Evolutionary conservation across 2,888 invertebrate species (phyloP).

Genomic region (Ormyrus nitidulus): DNA sequence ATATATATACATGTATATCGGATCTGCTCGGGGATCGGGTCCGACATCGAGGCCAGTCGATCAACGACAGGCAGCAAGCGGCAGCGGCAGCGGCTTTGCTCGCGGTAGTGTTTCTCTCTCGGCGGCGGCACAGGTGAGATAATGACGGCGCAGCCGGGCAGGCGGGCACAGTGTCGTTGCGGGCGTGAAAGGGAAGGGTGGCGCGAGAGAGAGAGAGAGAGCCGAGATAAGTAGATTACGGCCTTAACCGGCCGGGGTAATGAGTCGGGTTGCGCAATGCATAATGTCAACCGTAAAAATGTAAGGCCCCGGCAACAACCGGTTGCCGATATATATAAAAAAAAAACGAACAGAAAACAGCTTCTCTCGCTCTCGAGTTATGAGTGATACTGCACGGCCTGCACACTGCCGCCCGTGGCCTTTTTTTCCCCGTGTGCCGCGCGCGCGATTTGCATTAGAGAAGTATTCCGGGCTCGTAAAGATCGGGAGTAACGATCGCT

Average conservation of each 20-base stretch:
- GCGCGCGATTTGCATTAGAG: conserved; percentile 23
- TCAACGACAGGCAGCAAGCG: conserved; percentile 24
- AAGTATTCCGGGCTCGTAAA: conserved; percentile 29
- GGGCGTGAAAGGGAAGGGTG: conserved; percentile 48
- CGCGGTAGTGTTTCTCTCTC: neutral
- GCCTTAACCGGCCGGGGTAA: conserved; percentile 28
- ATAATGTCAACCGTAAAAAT: conserved; percentile 36
- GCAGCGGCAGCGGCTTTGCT: neutral
- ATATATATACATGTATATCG: neutral
- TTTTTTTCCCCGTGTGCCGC: neutral
- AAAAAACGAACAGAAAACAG: no score
- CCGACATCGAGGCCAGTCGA: conserved; percentile 35
- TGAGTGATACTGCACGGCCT: conserved; percentile 6
- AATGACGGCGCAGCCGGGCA: conserved; percentile 20
- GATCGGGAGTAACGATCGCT: conserved; percentile 33
- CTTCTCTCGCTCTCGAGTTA: neutral
- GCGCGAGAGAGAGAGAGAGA: neutral
- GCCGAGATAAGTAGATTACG: conserved; percentile 42
- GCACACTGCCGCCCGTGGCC: neutral
- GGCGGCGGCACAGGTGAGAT: conserved; percentile 40
- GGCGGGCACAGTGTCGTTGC: conserved; percentile 12
- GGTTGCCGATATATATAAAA: conserved; percentile 14
- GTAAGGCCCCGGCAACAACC: neutral
- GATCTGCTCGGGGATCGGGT: neutral
- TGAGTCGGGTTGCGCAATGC: conserved; percentile 45